These are phyloP conservation scores for Leptinotarsa haldemani DNA, from an alignment of 2,888 invertebrate species.

Conservation along the genomic window DNA sequence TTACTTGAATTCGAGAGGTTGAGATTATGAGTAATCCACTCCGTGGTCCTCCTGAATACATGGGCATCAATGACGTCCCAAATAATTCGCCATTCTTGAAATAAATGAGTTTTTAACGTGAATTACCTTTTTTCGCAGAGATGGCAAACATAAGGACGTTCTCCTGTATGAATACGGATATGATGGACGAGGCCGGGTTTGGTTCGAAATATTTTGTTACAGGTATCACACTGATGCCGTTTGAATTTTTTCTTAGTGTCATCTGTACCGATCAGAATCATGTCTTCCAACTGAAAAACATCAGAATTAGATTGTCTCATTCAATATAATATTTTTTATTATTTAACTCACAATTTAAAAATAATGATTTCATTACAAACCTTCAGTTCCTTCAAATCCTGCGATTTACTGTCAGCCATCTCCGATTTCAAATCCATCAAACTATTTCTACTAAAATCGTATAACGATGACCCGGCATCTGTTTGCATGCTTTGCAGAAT, in stretches of 20 bases:
- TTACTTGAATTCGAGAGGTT: too few species aligned
- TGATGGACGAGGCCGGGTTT: slow-evolving; percentile 65
- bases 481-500: slow-evolving; percentile 53
- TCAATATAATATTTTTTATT: background rate
- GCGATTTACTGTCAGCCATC: slow-evolving; percentile 54
- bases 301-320: background rate
- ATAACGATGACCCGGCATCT: slow-evolving; percentile 47
- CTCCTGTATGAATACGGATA: slow-evolving; percentile 65
- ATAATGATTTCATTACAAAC: background rate
- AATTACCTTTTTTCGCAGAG: slow-evolving; percentile 60
- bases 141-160: slow-evolving; percentile 64
- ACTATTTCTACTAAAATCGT: slow-evolving; percentile 52
- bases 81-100: background rate
- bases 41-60: background rate
- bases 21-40: background rate
- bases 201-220: slow-evolving; percentile 63
- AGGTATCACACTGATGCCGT: slow-evolving; percentile 64
- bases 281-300: slow-evolving; percentile 50
- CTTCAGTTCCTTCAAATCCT: slow-evolving; percentile 30
- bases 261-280: slow-evolving; percentile 45
- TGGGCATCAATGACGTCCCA: background rate
- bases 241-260: slow-evolving; percentile 53
- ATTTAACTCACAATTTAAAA: too few species aligned
- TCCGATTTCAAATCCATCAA: slow-evolving; percentile 57
- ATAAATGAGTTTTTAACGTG: background rate